Percentiles rank a stretch among this genome's conserved stretches.
Evolutionary conservation across 2,888 invertebrate species (phyloP).

Genomic region (Cetonia aurata): DNA sequence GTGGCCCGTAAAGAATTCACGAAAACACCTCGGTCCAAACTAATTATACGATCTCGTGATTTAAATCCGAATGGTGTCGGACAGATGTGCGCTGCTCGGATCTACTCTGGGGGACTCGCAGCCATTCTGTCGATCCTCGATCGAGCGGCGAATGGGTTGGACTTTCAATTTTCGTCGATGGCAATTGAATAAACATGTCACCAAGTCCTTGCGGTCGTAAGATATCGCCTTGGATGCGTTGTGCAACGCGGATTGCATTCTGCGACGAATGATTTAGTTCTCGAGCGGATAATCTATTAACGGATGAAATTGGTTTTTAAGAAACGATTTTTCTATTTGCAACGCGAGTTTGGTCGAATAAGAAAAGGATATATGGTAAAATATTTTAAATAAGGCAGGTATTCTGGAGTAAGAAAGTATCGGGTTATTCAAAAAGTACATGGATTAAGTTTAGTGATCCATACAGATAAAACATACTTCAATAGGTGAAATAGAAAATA

Average conservation of each 20-base stretch:
- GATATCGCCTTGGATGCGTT: conserved; percentile 21
- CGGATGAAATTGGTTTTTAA: conserved; percentile 32
- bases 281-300: conserved; percentile 29
- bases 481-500: too few relatives aligned
- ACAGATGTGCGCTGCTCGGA: neutral
- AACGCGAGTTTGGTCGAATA: too few relatives aligned
- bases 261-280: conserved; percentile 25
- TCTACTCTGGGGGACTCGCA: neutral
- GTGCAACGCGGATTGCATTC: conserved; percentile 30
- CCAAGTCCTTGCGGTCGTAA: conserved; percentile 37
- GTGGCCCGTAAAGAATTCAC: conserved; percentile 41
- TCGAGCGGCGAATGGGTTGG: conserved; percentile 22
- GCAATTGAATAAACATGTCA: conserved; percentile 48
- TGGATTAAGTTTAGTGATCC: too few relatives aligned
- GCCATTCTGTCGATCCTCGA: neutral
- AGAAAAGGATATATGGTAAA: too few relatives aligned
- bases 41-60: conserved; percentile 44
- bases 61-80: conserved; percentile 20
- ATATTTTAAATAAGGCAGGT: too few relatives aligned
- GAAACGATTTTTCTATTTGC: too few relatives aligned
- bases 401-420: too few relatives aligned
- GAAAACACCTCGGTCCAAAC: conserved; percentile 42
- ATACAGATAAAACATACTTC: too few relatives aligned
- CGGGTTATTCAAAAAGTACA: too few relatives aligned
- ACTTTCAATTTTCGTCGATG: conserved; percentile 44